Evolutionary conservation across 2,113 vertebrate species (phyloP).

Genomic region (Halcyon malimbica): DNA sequence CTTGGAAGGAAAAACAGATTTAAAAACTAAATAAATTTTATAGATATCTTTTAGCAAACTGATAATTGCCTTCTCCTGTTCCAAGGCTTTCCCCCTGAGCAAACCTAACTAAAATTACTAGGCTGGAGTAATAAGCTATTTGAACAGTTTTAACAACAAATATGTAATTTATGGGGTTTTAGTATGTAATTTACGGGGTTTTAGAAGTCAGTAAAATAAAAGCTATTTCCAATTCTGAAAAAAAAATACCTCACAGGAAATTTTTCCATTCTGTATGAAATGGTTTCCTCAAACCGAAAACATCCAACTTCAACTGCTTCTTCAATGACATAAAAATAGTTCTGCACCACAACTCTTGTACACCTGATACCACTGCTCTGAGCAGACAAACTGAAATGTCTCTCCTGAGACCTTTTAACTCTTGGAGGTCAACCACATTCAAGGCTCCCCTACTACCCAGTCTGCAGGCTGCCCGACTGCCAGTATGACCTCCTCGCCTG

Average conservation of each 20-base stretch:
- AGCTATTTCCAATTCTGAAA: neutral
- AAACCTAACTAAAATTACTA: neutral
- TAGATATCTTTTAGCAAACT: neutral
- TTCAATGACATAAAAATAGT: neutral
- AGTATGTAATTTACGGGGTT: neutral
- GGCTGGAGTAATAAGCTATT: neutral
- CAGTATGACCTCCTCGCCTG: accelerated
- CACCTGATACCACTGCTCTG: neutral
- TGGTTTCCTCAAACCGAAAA: neutral
- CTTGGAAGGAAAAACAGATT: neutral
- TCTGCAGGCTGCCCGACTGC: accelerated
- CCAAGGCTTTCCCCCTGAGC: neutral
- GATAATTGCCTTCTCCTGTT: neutral
- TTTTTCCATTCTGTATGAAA: neutral
- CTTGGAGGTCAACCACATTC: no score
- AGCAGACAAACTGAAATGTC: neutral
- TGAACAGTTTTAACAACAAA: neutral
- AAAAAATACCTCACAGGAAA: neutral
- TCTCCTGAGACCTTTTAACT: neutral
- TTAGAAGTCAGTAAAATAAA: neutral
- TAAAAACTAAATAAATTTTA: neutral
- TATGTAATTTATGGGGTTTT: neutral
- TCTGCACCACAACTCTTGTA: neutral
- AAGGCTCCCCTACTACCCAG: neutral
- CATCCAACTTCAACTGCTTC: neutral